Percentiles rank a stretch among this genome's conserved stretches.
Conservation (phyloP, 1,140 invertebrate genomes). For the Drosophila nannoptera region DNA sequence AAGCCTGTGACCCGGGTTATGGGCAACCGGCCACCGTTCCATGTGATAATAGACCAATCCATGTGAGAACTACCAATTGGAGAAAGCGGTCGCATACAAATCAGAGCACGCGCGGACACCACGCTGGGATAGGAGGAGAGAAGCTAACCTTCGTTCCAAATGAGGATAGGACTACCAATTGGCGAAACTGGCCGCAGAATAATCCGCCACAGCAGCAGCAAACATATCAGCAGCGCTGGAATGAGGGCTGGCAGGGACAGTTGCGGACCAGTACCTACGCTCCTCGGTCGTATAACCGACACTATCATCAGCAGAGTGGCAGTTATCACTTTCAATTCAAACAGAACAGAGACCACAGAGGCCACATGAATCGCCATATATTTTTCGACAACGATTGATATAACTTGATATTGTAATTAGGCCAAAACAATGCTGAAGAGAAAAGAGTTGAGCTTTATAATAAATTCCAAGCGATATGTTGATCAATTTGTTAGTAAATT, state of each 20-base stretch:
- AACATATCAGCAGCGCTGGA: background rate
- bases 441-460: slow-evolving; percentile 79
- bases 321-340: no score
- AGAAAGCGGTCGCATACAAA: no score
- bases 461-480: slow-evolving; percentile 52
- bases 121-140: background rate
- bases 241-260: slow-evolving; percentile 1
- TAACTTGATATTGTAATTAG: background rate
- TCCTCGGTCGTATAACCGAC: background rate
- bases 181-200: background rate
- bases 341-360: background rate
- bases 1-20: no score
- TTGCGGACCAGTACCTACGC: background rate
- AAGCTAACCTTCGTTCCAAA: no score
- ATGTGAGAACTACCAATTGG: no score
- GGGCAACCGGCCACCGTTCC: no score
- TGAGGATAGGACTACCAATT: background rate
- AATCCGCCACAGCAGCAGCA: slow-evolving; percentile 6
- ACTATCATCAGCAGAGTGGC: background rate
- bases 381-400: background rate
- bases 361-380: background rate
- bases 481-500: slow-evolving; percentile 55
- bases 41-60: no score
- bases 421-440: background rate
- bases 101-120: background rate